Conservation (phyloP, 2,113 vertebrate species). For the Ailurus styani region DNA sequence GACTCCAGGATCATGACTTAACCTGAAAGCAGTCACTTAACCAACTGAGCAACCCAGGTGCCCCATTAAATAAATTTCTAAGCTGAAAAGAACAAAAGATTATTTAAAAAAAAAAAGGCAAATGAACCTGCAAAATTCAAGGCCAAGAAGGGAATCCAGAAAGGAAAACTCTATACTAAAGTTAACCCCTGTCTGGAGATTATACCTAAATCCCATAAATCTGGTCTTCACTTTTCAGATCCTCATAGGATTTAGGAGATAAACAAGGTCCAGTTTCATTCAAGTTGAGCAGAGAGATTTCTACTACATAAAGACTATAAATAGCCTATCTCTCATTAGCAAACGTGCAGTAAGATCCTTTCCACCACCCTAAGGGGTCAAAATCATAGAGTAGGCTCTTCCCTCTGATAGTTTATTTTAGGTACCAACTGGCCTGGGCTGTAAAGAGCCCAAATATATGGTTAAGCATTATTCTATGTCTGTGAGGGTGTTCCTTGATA, state of each 20-base stretch:
- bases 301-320: neutral
- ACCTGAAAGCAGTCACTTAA: too few relatives aligned
- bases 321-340: neutral
- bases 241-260: neutral
- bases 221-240: neutral
- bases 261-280: neutral
- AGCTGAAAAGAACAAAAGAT: neutral
- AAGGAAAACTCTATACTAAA: neutral
- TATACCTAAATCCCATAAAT: neutral
- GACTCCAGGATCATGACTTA: too few relatives aligned
- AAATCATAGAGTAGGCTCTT: neutral
- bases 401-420: neutral
- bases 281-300: neutral
- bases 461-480: neutral
- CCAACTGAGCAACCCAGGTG: too few relatives aligned
- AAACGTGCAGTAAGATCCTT: neutral
- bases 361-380: neutral
- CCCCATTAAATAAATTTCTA: neutral
- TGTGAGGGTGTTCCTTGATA: neutral
- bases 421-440: neutral
- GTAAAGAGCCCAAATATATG: neutral
- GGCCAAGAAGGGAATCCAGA: neutral
- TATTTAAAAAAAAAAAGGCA: neutral
- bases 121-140: neutral
- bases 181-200: neutral